Evolutionary conservation across 1,140 invertebrate genomes (phyloP).

Genomic region (Maniola jurtina): DNA sequence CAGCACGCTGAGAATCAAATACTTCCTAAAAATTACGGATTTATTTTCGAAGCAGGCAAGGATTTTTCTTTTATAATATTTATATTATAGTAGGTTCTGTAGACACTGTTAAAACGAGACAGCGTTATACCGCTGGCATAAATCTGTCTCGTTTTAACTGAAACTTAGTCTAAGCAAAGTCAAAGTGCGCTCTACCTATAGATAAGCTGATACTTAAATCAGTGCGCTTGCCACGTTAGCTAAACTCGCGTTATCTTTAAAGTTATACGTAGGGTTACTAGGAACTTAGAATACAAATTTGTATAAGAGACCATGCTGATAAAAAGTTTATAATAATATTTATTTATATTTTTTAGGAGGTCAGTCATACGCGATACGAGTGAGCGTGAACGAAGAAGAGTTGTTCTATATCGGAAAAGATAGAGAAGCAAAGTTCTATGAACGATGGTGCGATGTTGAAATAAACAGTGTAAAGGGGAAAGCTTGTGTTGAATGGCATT

Average conservation of each 20-base stretch:
- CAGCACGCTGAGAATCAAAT: conserved; percentile 82
- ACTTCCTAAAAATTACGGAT: conserved; percentile 82
- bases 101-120: too few species aligned
- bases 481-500: conserved; percentile 85
- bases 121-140: too few species aligned
- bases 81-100: too few species aligned
- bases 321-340: background rate
- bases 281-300: too few species aligned
- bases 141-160: too few species aligned
- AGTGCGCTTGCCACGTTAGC: too few species aligned
- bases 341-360: conserved; percentile 57
- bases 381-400: conserved; percentile 80
- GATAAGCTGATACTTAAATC: too few species aligned
- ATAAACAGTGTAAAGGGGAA: conserved; percentile 83
- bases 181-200: too few species aligned
- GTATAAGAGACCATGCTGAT: too few species aligned
- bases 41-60: conserved; percentile 81
- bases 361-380: conserved; percentile 73
- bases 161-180: too few species aligned
- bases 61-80: background rate
- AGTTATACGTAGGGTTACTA: too few species aligned
- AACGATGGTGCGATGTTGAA: conserved; percentile 80
- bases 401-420: conserved; percentile 84
- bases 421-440: conserved; percentile 83
- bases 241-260: too few species aligned